Evolutionary conservation across 2,797 vertebrate genomes (phyloP).

Genomic region (Stomatorhinus walkeri): DNA sequence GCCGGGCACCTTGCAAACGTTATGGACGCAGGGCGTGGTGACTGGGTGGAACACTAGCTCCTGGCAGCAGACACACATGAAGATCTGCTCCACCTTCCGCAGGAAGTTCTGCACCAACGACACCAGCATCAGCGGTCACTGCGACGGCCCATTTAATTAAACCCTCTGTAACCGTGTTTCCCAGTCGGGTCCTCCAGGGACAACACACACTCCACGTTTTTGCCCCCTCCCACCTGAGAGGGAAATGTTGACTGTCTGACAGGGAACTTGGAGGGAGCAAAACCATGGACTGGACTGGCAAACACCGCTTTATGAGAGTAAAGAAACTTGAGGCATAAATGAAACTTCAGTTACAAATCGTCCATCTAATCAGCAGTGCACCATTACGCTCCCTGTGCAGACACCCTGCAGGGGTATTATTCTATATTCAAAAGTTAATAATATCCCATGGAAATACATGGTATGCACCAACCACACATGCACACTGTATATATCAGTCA

Average conservation of each 20-base stretch:
- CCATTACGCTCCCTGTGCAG: not conserved
- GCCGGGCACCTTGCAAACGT: constrained; percentile 82
- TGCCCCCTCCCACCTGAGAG: not conserved
- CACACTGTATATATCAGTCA: not conserved
- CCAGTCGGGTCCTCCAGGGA: not conserved
- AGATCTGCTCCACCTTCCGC: constrained; percentile 89
- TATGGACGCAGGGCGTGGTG: constrained; percentile 94
- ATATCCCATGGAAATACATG: not conserved
- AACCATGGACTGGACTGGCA: not conserved
- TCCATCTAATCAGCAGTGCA: not conserved
- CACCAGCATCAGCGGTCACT: not conserved
- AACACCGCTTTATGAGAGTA: not conserved
- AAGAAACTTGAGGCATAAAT: not conserved
- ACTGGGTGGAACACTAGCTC: constrained; percentile 91
- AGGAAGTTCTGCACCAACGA: constrained; percentile 82
- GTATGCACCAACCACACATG: not conserved
- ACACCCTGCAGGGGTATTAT: not conserved
- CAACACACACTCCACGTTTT: not conserved
- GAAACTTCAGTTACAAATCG: not conserved
- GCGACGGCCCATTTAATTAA: not conserved
- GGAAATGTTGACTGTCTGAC: not conserved
- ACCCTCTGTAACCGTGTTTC: not conserved
- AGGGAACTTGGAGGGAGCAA: not conserved
- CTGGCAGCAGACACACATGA: constrained; percentile 98
- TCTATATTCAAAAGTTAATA: not conserved